Percentiles rank a stretch among this genome's conserved stretches.
Evolutionary conservation across 2,888 invertebrate genomes (phyloP).

Genomic region (Ashinkailepas kermadecensis): DNA sequence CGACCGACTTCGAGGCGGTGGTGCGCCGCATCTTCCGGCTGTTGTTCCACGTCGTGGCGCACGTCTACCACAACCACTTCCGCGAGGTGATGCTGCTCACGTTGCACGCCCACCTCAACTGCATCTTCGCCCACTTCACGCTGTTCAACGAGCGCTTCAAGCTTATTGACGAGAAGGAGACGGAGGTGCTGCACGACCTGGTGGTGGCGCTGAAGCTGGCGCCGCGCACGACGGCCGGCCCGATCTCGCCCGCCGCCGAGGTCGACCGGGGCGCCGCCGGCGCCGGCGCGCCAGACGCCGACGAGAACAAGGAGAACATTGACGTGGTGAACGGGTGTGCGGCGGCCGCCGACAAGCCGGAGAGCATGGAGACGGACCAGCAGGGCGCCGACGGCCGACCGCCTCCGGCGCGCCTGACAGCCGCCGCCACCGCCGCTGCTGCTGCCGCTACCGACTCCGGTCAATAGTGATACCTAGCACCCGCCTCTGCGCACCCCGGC

Average conservation of each 20-base stretch:
- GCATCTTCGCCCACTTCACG: slow-evolving; percentile 93
- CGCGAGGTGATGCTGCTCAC: slow-evolving; percentile 87
- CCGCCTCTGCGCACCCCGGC: too few relatives aligned
- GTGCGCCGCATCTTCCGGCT: slow-evolving; percentile 93
- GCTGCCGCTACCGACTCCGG: background rate
- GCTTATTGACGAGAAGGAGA: slow-evolving; percentile 91
- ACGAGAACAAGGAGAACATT: slow-evolving; percentile 30
- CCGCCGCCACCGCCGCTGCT: background rate
- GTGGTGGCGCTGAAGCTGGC: slow-evolving; percentile 62
- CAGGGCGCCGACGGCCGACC: background rate
- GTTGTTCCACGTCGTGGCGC: slow-evolving; percentile 96
- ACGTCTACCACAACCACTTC: slow-evolving; percentile 96
- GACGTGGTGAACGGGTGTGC: slow-evolving; percentile 4
- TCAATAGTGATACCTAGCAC: slow-evolving; percentile 5
- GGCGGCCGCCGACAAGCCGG: background rate
- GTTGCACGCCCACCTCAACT: slow-evolving; percentile 92
- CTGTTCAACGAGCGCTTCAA: slow-evolving; percentile 75
- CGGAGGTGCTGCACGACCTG: slow-evolving; percentile 85
- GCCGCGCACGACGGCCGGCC: slow-evolving; percentile 23
- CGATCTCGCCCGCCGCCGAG: slow-evolving; percentile 26
- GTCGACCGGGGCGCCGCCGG: background rate
- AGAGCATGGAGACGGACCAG: slow-evolving; percentile 13
- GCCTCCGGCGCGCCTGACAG: background rate
- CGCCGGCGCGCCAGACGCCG: slow-evolving; percentile 30
- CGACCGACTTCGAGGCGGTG: slow-evolving; percentile 84